These are phyloP conservation scores for Caenorhabditis doughertyi DNA, from an alignment of 2,888 invertebrate genomes.

Conservation along the genomic window DNA sequence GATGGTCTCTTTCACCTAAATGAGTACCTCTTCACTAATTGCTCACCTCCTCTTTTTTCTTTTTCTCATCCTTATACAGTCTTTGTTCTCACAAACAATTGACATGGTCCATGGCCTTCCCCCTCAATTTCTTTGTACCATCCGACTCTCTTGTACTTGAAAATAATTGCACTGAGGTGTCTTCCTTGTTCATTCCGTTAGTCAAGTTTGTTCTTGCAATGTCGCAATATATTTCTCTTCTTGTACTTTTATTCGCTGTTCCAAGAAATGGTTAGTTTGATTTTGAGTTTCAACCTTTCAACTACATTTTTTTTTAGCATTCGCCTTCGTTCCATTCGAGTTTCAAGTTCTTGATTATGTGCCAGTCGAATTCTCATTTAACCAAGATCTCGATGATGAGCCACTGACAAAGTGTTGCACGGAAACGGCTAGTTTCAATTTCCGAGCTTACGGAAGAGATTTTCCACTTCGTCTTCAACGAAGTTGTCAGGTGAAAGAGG, in stretches of 20 bases:
- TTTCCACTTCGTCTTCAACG: conserved; percentile 48
- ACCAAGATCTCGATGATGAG: conserved; percentile 41
- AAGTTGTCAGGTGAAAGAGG: conserved; percentile 11
- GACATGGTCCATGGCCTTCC: conserved; percentile 33
- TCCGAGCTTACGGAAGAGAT: conserved; percentile 44
- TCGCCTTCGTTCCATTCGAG: conserved; percentile 30
- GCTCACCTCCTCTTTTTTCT: not conserved
- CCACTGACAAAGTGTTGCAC: conserved; percentile 51
- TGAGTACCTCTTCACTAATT: not conserved
- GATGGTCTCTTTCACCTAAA: not conserved
- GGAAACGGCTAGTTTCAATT: conserved; percentile 41
- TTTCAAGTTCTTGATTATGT: conserved; percentile 29
- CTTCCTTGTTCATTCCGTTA: not conserved
- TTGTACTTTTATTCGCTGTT: not conserved
- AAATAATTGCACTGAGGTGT: not conserved
- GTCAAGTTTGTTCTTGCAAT: not conserved
- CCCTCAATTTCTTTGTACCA: conserved; percentile 6
- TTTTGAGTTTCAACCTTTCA: not conserved
- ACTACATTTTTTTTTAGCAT: not conserved
- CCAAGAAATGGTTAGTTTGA: not conserved
- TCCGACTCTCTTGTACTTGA: not conserved
- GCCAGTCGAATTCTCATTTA: conserved; percentile 43
- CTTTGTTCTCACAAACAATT: conserved; percentile 13
- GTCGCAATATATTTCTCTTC: not conserved
- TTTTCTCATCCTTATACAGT: not conserved